phyloP scores from a whole-genome alignment of 2,888 invertebrate species.

The Lucinisca nassula region DNA sequence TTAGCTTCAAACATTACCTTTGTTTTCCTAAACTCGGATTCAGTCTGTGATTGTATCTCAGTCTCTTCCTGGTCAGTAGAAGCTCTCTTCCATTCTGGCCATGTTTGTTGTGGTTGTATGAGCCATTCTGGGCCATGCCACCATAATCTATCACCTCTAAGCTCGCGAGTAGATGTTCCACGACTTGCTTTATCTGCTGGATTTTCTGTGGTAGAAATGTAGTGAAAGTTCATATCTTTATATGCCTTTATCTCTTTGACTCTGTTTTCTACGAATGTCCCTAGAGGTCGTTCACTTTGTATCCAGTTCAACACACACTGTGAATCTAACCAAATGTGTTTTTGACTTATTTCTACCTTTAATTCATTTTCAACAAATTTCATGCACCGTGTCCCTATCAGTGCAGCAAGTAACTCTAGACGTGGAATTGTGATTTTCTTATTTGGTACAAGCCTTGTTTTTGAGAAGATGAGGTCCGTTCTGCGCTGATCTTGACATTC shows the following conservation, averaged over 20 bases:
- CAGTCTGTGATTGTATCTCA: background rate
- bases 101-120: background rate
- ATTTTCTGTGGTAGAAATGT: background rate
- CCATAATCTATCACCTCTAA: background rate
- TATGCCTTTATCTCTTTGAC: background rate
- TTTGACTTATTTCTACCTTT: background rate
- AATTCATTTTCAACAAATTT: background rate
- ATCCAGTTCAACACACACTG: constrained; percentile 2
- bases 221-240: background rate
- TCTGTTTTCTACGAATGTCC: background rate
- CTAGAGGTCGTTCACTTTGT: background rate
- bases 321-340: background rate
- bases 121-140: background rate
- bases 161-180: background rate
- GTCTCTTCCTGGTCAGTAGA: background rate
- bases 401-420: background rate
- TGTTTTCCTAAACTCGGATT: background rate
- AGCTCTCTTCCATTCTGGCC: background rate
- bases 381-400: background rate
- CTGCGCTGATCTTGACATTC: background rate
- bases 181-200: background rate
- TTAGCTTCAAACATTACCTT: background rate
- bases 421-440: background rate
- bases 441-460: background rate
- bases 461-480: constrained; percentile 14